Conservation (phyloP, 2,888 invertebrate species). For the Drymonia ruficornis region DNA sequence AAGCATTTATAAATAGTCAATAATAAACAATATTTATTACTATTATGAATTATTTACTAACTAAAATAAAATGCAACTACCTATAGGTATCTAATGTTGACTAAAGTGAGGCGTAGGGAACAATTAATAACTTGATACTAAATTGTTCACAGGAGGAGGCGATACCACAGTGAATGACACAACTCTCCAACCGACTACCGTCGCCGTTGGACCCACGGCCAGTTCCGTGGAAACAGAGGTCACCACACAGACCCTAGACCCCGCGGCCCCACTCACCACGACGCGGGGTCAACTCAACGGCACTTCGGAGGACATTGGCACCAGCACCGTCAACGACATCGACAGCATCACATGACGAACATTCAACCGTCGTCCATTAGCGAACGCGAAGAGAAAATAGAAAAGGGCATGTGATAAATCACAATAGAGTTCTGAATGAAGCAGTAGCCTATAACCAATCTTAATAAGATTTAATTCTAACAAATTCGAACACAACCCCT, state of each 20-base stretch:
- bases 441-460: too few species aligned
- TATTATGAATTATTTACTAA: too few species aligned
- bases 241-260: conserved; percentile 19
- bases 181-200: conserved; percentile 43
- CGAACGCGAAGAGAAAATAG: conserved; percentile 21
- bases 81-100: too few species aligned
- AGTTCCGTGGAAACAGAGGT: conserved; percentile 26
- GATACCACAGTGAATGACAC: conserved; percentile 71
- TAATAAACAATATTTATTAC: too few species aligned
- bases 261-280: conserved; percentile 14
- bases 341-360: conserved; percentile 55
- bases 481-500: conserved; percentile 3
- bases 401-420: conserved; percentile 6
- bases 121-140: too few species aligned
- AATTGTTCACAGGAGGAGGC: conserved; percentile 72
- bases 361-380: conserved; percentile 14
- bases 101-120: too few species aligned
- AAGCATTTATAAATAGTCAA: too few species aligned
- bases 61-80: too few species aligned
- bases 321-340: conserved; percentile 27
- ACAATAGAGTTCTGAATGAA: too few species aligned
- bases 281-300: conserved; percentile 13
- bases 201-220: conserved; percentile 36
- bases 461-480: too few species aligned
- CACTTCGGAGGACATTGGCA: conserved; percentile 21